Evolutionary conservation across 2,113 vertebrate species (phyloP).

Genomic region (Rhynchomys soricoides): DNA sequence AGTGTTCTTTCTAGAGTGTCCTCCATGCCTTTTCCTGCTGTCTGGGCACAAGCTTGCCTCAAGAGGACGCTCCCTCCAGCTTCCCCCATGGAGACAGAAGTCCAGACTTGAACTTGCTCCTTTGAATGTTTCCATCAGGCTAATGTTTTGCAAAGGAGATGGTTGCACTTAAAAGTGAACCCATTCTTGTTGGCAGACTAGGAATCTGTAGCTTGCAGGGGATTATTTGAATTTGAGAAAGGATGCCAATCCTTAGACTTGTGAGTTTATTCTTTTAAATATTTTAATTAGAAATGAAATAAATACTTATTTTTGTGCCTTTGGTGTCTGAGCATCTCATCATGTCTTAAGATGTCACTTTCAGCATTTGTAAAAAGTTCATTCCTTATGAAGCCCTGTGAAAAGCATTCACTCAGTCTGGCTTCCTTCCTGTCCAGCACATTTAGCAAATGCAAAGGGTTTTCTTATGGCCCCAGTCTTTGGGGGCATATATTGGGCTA

Average conservation of each 20-base stretch:
- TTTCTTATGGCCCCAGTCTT: not conserved
- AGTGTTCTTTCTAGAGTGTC: not conserved
- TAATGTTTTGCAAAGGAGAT: conserved; percentile 60
- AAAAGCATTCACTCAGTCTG: not conserved
- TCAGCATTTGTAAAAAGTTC: not conserved
- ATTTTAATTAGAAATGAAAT: conserved; percentile 19
- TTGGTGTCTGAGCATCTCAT: not conserved
- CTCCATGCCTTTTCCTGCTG: accelerated
- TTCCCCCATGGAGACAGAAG: not conserved
- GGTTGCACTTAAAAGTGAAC: conserved; percentile 14
- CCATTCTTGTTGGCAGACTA: conserved; percentile 46
- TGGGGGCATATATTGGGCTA: not conserved
- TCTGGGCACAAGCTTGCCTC: not conserved
- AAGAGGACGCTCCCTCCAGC: not conserved
- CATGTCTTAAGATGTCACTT: not conserved
- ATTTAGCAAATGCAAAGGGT: not conserved
- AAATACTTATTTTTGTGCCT: not conserved
- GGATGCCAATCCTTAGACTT: not conserved
- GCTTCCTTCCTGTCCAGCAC: not conserved
- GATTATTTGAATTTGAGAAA: conserved; percentile 49
- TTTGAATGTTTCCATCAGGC: not conserved
- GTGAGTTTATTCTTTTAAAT: conserved; percentile 24
- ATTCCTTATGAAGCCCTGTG: conserved; percentile 26
- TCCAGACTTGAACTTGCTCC: conserved; percentile 55
- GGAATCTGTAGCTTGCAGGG: conserved; percentile 13